Conservation (phyloP, 2,797 vertebrate genomes). For the Crocodylus rhombifer region DNA sequence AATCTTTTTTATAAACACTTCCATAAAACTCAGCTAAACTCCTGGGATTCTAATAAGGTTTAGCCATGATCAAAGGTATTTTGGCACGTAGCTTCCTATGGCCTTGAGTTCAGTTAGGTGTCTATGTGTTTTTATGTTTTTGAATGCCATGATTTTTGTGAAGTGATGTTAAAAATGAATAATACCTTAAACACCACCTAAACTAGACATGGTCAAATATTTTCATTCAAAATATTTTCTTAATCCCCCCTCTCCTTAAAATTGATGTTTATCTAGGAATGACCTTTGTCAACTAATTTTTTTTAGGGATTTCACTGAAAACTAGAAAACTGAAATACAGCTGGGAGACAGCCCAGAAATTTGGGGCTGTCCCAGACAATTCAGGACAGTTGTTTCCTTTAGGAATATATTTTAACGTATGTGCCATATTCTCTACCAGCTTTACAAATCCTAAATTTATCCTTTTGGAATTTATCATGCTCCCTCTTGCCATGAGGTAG, state of each 20-base stretch:
- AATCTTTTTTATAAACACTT: not conserved
- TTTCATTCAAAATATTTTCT: not conserved
- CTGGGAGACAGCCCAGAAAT: too few species aligned
- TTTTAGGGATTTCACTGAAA: not conserved
- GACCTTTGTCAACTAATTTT: too few species aligned
- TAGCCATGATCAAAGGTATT: not conserved
- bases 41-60: not conserved
- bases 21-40: not conserved
- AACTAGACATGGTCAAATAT: rapidly evolving
- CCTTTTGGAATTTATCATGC: constrained; percentile 48
- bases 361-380: too few species aligned
- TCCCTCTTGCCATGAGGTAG: constrained; percentile 1
- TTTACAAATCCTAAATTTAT: constrained; percentile 27
- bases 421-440: not conserved
- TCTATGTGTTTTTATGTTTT: too few species aligned
- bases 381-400: too few species aligned
- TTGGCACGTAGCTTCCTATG: too few species aligned
- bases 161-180: not conserved
- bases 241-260: not conserved
- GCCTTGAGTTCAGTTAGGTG: too few species aligned
- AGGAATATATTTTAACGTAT: not conserved
- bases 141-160: not conserved
- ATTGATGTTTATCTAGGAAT: not conserved
- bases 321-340: not conserved
- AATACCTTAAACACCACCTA: not conserved